A percentile compares a stretch with the other conserved stretches of the same genome.
phyloP scores from a whole-genome alignment of 2,888 invertebrate genomes.

The Clivina fossor region DNA sequence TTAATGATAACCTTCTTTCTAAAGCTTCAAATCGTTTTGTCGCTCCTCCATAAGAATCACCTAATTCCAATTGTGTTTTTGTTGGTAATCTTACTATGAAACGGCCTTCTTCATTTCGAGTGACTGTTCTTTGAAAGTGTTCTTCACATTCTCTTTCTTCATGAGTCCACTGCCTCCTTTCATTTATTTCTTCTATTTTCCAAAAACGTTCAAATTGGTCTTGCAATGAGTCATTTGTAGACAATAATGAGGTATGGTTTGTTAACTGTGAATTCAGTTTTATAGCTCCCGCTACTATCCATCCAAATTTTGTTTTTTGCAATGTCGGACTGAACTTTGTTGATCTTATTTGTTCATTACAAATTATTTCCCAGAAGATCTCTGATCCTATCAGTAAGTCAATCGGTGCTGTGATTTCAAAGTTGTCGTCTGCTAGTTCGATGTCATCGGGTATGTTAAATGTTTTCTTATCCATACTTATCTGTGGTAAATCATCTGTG shows the following conservation, averaged over 20 bases:
- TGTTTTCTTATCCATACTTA: neutral
- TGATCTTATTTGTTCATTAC: neutral
- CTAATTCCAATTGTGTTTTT: neutral
- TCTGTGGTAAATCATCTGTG: no score
- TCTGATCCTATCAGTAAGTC: neutral
- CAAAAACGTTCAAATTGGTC: neutral
- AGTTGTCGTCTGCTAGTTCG: neutral
- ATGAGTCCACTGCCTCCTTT: neutral
- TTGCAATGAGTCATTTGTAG: neutral
- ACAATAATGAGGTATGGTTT: constrained; percentile 1
- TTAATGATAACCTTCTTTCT: neutral
- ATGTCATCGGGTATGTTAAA: constrained; percentile 1
- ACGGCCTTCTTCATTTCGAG: neutral
- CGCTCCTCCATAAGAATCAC: constrained; percentile 3
- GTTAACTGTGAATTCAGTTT: no score
- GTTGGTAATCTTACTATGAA: neutral
- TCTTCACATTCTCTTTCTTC: constrained; percentile 1
- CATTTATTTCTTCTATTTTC: constrained; percentile 2
- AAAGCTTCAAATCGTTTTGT: neutral
- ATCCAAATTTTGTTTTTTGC: constrained; percentile 4
- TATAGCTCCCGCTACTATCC: neutral
- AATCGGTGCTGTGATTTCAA: neutral
- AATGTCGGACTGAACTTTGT: neutral
- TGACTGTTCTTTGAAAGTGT: neutral
- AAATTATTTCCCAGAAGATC: neutral